Evolutionary conservation across 2,888 invertebrate species (phyloP), one percentile per base, ranked within the genome.

Genomic region (Ophion ventricosus): DNA sequence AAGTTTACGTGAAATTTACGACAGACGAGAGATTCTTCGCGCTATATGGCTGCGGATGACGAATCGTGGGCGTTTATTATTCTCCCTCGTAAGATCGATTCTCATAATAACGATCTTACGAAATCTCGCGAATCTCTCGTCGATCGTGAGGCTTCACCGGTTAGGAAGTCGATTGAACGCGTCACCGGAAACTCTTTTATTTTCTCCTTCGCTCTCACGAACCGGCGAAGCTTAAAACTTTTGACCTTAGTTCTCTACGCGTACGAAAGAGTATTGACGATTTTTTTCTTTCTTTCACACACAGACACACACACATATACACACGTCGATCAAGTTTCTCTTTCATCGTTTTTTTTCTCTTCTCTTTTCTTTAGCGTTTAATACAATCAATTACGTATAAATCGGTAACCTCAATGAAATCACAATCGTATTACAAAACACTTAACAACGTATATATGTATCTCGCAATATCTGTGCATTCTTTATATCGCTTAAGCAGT

Each of bases 331-430:
- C 66, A 54, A 77, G 81, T 75, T 70, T 80, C 72, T 69, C 14
- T 25, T 73, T 57, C 26, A 72, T 59, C 61, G 40, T n/a, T 20
- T 67, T 69, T 67, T 54, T 43, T 25, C 2, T 80, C 64, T 61
- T 25, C 80, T 66, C 25, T 77, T 54, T 70, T 70, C 26, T 0
- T 79, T 77, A 43, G 61, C 14, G 43, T 63, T 74, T 59, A 67
- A 67, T 83, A 77, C 54, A 83, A 80, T 85, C 82, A 87, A 85
- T 87, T 90, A 90, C 90, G 91, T 91, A 91, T 91, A 90, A 91
- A 91, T 92, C 91, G 92, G 93, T 93, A 93, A 93, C 93, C 92
- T 92, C 91, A 90, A 90, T 91, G 89, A 92, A 92, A 93, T 92
- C 93, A 92, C 92, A 92, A 92, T 93, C 92, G 91, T 90, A 88